phyloP scores from a whole-genome alignment of 2,888 invertebrate genomes.

The Pseudoips prasinana region DNA sequence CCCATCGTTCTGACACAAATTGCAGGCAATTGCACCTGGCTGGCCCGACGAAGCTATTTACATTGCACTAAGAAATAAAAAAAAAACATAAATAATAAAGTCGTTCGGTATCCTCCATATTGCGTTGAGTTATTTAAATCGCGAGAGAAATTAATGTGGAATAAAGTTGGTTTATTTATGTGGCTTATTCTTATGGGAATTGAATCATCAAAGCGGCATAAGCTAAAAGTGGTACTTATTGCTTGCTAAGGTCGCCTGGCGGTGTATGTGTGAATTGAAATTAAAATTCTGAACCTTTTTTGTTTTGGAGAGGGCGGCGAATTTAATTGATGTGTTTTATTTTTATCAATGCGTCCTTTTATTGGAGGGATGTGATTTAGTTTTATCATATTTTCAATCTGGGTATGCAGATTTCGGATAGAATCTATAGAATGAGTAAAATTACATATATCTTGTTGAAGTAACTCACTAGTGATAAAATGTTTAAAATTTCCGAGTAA shows the following conservation, averaged over 20 bases:
- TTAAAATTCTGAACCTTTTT: too few relatives aligned
- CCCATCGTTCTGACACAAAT: conserved; percentile 61
- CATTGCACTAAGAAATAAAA: conserved; percentile 46
- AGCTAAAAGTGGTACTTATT: not conserved
- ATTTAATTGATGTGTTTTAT: too few relatives aligned
- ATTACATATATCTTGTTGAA: too few relatives aligned
- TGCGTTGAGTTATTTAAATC: conserved; percentile 40
- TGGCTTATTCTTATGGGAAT: conserved; percentile 6
- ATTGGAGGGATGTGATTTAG: too few relatives aligned
- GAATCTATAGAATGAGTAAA: too few relatives aligned
- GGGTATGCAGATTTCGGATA: too few relatives aligned
- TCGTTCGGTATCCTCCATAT: conserved; percentile 31
- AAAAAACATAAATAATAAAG: conserved; percentile 31
- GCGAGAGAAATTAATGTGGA: conserved; percentile 29
- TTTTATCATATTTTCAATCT: too few relatives aligned
- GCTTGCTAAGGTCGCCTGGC: not conserved
- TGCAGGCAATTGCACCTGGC: conserved; percentile 71
- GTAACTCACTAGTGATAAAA: too few relatives aligned
- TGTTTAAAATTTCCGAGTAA: too few relatives aligned
- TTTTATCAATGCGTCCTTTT: too few relatives aligned
- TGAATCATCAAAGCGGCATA: not conserved
- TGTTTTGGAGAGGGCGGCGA: too few relatives aligned
- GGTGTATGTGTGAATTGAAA: too few relatives aligned
- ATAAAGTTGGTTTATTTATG: conserved; percentile 20
- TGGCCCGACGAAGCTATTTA: conserved; percentile 52